Conservation (phyloP, 1,140 invertebrate species). For the Rhagoletis pomonella region DNA sequence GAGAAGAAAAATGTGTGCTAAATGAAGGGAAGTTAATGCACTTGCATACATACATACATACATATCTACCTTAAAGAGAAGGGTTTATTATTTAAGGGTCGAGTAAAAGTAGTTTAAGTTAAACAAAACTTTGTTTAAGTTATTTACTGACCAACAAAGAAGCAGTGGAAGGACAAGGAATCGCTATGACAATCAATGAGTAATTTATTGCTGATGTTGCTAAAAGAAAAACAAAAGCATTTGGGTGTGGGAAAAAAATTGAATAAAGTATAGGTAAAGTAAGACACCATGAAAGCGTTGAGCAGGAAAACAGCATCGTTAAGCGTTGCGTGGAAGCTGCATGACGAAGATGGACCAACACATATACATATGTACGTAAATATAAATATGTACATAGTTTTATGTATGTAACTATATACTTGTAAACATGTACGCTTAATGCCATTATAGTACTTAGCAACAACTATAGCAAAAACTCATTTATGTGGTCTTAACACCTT, state of each 20-base stretch:
- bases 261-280: slow-evolving; percentile 1
- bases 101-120: slow-evolving; percentile 21
- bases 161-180: background rate
- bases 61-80: slow-evolving; percentile 6
- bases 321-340: background rate
- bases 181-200: slow-evolving; percentile 25
- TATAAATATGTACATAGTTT: background rate
- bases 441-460: background rate
- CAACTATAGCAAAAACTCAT: slow-evolving; percentile 16
- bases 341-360: background rate
- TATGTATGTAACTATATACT: too few species aligned
- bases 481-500: slow-evolving; percentile 43
- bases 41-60: too few species aligned
- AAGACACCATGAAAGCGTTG: background rate
- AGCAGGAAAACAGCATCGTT: background rate
- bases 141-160: slow-evolving; percentile 1
- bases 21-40: background rate
- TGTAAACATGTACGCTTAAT: background rate
- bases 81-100: slow-evolving; percentile 11
- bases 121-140: slow-evolving; percentile 39
- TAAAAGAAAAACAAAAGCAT: background rate
- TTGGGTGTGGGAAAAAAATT: background rate
- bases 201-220: slow-evolving; percentile 27
- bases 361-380: background rate
- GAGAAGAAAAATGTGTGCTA: background rate